phyloP scores from a whole-genome alignment of 2,113 vertebrate genomes.

The Triplophysa dalaica region DNA sequence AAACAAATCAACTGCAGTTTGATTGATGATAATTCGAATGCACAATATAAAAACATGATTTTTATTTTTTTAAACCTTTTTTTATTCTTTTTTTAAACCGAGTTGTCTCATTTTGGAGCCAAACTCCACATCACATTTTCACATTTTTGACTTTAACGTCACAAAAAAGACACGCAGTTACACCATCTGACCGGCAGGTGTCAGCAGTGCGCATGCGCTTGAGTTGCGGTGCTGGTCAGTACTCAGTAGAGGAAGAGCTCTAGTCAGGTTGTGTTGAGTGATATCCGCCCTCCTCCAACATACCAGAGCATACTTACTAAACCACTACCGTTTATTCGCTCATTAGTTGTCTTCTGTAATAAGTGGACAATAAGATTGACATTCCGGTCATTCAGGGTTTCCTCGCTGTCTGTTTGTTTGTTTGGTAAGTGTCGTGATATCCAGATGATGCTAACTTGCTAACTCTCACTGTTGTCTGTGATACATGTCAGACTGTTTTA shows the following conservation, averaged over 20 bases:
- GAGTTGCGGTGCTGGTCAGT: background rate
- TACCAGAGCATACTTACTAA: constrained; percentile 1
- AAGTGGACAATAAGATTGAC: background rate
- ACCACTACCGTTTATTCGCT: background rate
- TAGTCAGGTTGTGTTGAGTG: background rate
- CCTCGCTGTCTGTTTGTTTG: background rate
- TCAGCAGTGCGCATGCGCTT: background rate
- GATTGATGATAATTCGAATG: no score
- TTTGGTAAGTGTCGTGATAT: constrained; percentile 31
- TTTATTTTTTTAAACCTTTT: no score
- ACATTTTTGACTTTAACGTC: no score
- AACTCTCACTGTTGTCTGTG: background rate
- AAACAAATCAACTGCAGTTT: no score
- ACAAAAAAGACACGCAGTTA: background rate
- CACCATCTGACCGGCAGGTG: background rate
- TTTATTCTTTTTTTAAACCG: no score
- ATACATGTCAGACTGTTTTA: background rate
- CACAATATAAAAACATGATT: no score
- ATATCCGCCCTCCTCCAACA: background rate
- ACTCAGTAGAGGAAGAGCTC: constrained; percentile 18
- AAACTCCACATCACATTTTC: no score
- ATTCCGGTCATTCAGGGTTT: background rate
- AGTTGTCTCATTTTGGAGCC: no score
- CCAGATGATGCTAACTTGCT: constrained; percentile 22
- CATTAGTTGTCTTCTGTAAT: background rate